Base-by-base conservation (phyloP, 2,797 vertebrate genomes). In the Leptodactylus fallax region DNA sequence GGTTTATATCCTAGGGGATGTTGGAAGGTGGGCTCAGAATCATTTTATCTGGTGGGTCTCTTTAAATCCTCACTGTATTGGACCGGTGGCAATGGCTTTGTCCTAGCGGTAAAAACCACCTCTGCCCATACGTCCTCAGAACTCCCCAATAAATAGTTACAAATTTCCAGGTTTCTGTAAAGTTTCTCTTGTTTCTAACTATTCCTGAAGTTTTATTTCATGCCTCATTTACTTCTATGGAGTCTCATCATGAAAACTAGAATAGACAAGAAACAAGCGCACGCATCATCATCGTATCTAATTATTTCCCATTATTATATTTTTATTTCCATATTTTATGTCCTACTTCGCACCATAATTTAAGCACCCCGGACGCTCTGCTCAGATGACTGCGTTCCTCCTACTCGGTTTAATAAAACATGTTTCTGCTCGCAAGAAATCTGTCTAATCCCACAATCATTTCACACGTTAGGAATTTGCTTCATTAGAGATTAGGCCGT, bases 351-450 rank as follows among this genome's bases (percentile, higher is more conserved):
- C 19, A 51, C 19, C 21, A 5, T 76, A 51, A 49, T n/a, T n/a
- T 49, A 19, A 74, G 72, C 72, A 5, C 45, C 72, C 19, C 11
- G 19, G 8, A 51, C 19, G 45, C 72, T n/a, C 47, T 3, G 23
- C 55, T 45, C 36, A 11, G 58, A 86, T 86, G 27, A 14, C 78
- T 72, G 49, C 45, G 13, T 55, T 36, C 55, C 71, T 81, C 72
- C 79, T 61, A 17, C 83, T 61, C 23, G n/a, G 67, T 36, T 82
- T 87, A 76, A 81, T 87, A 81, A 87, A 83, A 87, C 80, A 83
- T 78, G 80, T 87, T 83, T 61, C 86, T 63, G 58, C 80, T 55
- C 36, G 80, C 80, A 56, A 47, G 36, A 76, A 83, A 83, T 87
- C 61, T 63, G 78, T 21, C 60, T 87, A 83, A 83, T 87, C 87